phyloP scores from a whole-genome alignment of 1,140 invertebrate species.

The Andrena cerasifolii region DNA sequence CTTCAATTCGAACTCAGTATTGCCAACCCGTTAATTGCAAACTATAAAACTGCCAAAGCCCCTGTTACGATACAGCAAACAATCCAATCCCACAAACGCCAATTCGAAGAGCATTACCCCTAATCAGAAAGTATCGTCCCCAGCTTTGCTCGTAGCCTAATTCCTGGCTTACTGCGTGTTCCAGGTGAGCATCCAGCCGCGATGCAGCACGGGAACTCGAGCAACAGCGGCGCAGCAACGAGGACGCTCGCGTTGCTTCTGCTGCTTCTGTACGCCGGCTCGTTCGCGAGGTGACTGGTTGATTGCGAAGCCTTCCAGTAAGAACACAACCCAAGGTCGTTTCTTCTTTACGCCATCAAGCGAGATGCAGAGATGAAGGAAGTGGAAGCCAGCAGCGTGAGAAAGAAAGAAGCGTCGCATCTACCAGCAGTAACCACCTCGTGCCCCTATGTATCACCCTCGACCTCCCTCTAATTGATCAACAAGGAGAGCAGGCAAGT shows the following conservation, averaged over 20 bases:
- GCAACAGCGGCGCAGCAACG: conserved; percentile 79
- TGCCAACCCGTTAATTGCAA: too few species aligned
- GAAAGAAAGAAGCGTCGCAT: neutral
- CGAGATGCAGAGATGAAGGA: neutral
- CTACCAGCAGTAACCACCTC: conserved; percentile 1
- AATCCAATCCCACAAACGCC: too few species aligned
- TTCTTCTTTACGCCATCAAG: conserved; percentile 40
- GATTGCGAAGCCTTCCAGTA: conserved; percentile 55
- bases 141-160: conserved; percentile 1
- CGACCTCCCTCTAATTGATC: conserved; percentile 25
- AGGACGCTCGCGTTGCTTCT: conserved; percentile 76
- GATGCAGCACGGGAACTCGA: conserved; percentile 85
- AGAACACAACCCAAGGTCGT: conserved; percentile 39
- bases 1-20: too few species aligned
- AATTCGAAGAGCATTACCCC: too few species aligned
- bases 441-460: conserved; percentile 16
- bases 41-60: too few species aligned
- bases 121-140: neutral
- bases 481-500: neutral
- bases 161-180: conserved; percentile 46
- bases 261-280: conserved; percentile 74
- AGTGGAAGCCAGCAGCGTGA: neutral
- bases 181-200: conserved; percentile 85
- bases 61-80: too few species aligned
- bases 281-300: conserved; percentile 78